Base-by-base conservation (phyloP, 1,140 invertebrate species). In the Dendroctonus valens region DNA sequence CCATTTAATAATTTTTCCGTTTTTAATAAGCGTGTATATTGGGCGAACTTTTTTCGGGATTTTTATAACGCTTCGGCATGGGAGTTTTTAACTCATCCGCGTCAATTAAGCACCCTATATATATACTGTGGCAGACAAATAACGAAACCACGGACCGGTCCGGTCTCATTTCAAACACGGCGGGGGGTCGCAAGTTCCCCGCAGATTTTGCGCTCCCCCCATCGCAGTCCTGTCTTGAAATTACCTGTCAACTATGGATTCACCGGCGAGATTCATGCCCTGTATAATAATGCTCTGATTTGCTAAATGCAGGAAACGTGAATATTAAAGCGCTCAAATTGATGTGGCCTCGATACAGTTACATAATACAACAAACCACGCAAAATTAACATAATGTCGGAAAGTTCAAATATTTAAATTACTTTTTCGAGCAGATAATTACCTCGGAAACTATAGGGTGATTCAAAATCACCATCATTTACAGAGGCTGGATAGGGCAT, bases 221-320 rank as follows among this genome's bases (percentile, higher is more conserved):
- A 60, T 67, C 58, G 26, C 9, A 39, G 44, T 46, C 4, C 12
- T 59, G 59, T 64, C 67, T 59, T 65, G 55, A 68, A 68, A 68
- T 68, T 68, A 46, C 54, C 66, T 68, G 66, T 68, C 66, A 68
- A 62, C 66, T 41, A 58, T n/a, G 53, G 63, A 51, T 51, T 51
- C 51, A 7, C 15, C 44, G 46, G 51, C 38, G 39, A 57, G 54
- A 57, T 57, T 57, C 54, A 57, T 57, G 39, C 15, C n/a, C 39
- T 39, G 37, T 57, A 15, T 41, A 57, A n/a, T 57, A 57, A 48
- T 48, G 46, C 46, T n/a, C 46, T 48, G 46, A 48, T 48, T 48
- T 48, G 5, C 14, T 26, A 26, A 26, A 26, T 26, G 26, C 26
- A 26, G 26, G 26, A 26, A 26, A 26, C 26, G 26, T 26, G 26